phyloP scores from a whole-genome alignment of 2,797 vertebrate species.

The Typhlichthys eigenmanni region DNA sequence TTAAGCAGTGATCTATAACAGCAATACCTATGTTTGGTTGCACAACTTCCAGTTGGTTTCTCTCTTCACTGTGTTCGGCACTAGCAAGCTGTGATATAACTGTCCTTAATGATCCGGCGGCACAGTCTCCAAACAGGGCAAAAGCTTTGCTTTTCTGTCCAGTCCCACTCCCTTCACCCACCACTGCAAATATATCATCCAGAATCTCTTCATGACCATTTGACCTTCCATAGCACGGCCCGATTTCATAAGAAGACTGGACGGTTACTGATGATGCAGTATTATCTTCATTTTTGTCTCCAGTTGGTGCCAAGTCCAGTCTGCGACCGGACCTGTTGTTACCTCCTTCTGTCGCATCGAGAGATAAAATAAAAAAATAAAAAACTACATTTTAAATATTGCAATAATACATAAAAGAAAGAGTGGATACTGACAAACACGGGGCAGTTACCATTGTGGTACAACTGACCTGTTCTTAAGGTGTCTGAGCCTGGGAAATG shows the following conservation, averaged over 20 bases:
- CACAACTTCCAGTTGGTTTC: constrained; percentile 37
- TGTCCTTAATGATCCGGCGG: constrained; percentile 5
- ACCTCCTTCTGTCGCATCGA: background rate
- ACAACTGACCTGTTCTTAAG: constrained; percentile 57
- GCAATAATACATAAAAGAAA: background rate
- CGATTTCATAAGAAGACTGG: background rate
- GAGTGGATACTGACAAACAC: background rate
- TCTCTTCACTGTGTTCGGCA: constrained; percentile 15
- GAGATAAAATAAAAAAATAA: background rate
- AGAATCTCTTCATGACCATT: constrained; percentile 12
- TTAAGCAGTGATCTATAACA: too few relatives aligned
- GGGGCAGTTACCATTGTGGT: background rate
- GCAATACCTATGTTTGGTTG: constrained; percentile 59
- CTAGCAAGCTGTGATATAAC: constrained; percentile 35
- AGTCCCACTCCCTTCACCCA: constrained; percentile 40
- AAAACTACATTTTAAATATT: background rate
- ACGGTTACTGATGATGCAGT: background rate
- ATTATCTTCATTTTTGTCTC: background rate
- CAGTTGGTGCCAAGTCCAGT: background rate
- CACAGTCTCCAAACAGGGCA: constrained; percentile 67
- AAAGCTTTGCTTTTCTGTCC: constrained; percentile 36
- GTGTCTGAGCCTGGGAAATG: constrained; percentile 10
- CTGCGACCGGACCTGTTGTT: background rate
- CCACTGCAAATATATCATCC: constrained; percentile 43
- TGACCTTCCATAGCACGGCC: constrained; percentile 31